Evolutionary conservation across 2,797 vertebrate genomes (phyloP).

Genomic region (Eupleurogrammus muticus): DNA sequence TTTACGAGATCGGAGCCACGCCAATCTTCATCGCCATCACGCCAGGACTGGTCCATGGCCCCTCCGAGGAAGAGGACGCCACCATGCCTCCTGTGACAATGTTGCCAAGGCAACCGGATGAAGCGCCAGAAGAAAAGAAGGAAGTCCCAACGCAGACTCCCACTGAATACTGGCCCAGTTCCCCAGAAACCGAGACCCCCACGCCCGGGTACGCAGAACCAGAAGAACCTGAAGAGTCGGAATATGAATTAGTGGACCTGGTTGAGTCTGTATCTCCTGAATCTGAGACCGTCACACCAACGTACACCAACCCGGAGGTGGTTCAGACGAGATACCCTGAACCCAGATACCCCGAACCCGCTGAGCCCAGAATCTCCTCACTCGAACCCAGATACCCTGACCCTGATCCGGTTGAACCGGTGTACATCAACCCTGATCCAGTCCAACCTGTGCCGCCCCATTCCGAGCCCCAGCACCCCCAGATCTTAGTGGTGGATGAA

Average conservation of each 20-base stretch:
- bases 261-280: conserved; percentile 10
- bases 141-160: conserved; percentile 11
- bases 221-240: not conserved
- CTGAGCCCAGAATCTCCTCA: not conserved
- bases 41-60: conserved; percentile 53
- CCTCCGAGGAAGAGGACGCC: conserved; percentile 1
- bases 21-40: conserved; percentile 59
- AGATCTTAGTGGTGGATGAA: conserved; percentile 88
- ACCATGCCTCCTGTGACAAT: conserved; percentile 12
- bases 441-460: conserved; percentile 37
- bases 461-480: conserved; percentile 74
- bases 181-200: conserved; percentile 7
- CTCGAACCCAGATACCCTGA: conserved; percentile 4
- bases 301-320: not conserved
- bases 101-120: conserved; percentile 8
- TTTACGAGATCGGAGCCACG: conserved; percentile 88
- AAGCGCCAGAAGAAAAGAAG: not conserved
- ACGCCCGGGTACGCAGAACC: not conserved
- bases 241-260: not conserved
- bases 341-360: not conserved
- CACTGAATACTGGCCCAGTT: conserved; percentile 12
- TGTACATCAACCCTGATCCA: conserved; percentile 61
- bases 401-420: not conserved
- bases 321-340: not conserved
- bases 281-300: conserved; percentile 3